A percentile compares a stretch with the other conserved stretches of the same genome.
Conservation (phyloP, 2,888 invertebrate species). For the Panopea generosa region DNA sequence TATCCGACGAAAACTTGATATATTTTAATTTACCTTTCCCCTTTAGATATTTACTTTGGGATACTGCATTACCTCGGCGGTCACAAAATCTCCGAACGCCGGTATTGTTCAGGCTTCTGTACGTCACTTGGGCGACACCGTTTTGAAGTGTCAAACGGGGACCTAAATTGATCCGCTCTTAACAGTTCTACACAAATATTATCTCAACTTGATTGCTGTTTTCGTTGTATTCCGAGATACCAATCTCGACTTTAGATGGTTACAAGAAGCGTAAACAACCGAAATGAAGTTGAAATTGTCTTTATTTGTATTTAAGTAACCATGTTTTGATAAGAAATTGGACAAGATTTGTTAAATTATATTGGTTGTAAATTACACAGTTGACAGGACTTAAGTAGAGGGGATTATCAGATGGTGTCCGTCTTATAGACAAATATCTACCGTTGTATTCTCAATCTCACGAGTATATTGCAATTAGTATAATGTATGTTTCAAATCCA, state of each 20-base stretch:
- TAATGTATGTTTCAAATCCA: too few species aligned
- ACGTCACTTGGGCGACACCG: not conserved
- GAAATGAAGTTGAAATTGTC: not conserved
- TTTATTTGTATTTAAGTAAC: not conserved
- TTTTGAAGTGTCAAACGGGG: not conserved
- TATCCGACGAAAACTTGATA: constrained; percentile 1
- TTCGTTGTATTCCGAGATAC: constrained; percentile 13
- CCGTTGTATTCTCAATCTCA: too few species aligned
- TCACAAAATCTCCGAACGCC: too few species aligned
- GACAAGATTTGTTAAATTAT: constrained; percentile 1
- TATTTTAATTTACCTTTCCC: not conserved
- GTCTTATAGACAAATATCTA: too few species aligned
- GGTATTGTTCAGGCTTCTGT: too few species aligned
- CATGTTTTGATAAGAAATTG: constrained; percentile 9
- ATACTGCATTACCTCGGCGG: too few species aligned
- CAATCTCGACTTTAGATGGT: constrained; percentile 1
- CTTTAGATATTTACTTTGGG: constrained; percentile 2
- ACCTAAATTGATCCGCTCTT: not conserved
- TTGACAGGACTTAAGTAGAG: too few species aligned
- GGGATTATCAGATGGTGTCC: too few species aligned
- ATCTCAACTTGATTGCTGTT: not conserved
- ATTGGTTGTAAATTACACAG: not conserved
- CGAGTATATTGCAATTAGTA: too few species aligned
- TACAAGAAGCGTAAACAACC: not conserved
- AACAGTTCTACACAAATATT: constrained; percentile 7